Base-by-base conservation (phyloP, 2,888 invertebrate species). In the Diadromus collaris region DNA sequence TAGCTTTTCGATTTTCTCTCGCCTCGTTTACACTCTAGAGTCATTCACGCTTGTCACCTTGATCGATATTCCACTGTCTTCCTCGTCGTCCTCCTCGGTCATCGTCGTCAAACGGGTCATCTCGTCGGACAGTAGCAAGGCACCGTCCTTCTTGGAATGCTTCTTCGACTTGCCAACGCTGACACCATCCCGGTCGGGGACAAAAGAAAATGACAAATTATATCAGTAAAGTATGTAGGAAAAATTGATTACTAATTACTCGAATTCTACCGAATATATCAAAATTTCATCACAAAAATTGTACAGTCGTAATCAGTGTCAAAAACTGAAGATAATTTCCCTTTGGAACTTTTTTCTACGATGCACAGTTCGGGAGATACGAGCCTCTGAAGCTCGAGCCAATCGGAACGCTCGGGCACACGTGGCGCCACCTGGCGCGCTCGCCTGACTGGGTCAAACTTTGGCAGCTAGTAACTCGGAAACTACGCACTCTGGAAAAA, bases 1-100 rank as follows among this genome's bases (percentile, higher is more conserved):
- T 61, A 10, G 48, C 29, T n/a, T 63, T 41, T 61, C 21, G 21
- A 38, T 44, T 44, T 74, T 10, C 54, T 29, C 44, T 74, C 9
- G 13, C 32, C 29, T 34, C 19, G 34, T 68, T 72, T 79, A 79
- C 73, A 72, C 38, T 73, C 76, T 72, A 71, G 79, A 79, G 85
- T 88, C 88, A 87, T 87, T 88, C 84, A 88, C 89, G 83, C 84
- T 85, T 85, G 91, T 93, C 93, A 94, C 93, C 93, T 93, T 94
- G 87, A 94, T 93, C 67, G 92, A 93, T 79, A 94, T 92, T 61
- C 90, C 89, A 85, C 91, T 91, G 77, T 93, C 93, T 85, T 95
- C 95, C 83, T 96, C 95, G 90, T 96, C 96, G 83, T 97, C 97
- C 81, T 96, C 96, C 91, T 97, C 97, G 80, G 94, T 94, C 96